Percentiles rank a stretch among this genome's conserved stretches.
These are phyloP conservation scores for Timandra comae DNA, from an alignment of 2,888 invertebrate species.

Conservation along the genomic window DNA sequence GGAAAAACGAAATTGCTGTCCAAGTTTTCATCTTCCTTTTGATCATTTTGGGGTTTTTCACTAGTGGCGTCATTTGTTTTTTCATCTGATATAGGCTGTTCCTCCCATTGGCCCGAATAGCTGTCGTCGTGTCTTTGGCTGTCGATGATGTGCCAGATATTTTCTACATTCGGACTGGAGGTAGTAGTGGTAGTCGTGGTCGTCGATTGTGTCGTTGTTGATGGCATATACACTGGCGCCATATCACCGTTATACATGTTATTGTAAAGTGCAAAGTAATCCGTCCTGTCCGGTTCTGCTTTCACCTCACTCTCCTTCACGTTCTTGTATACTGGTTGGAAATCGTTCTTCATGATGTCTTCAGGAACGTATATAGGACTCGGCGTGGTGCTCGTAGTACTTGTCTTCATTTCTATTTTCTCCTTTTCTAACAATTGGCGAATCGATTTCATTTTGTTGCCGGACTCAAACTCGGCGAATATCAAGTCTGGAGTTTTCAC, in stretches of 20 bases:
- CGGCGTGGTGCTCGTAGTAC: conserved; percentile 31
- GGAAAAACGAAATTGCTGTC: conserved; percentile 61
- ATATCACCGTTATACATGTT: conserved; percentile 42
- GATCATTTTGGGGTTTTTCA: conserved; percentile 10
- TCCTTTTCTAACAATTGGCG: conserved; percentile 60
- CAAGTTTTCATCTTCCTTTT: conserved; percentile 20
- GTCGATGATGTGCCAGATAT: conserved; percentile 70
- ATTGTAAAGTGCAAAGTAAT: conserved; percentile 52
- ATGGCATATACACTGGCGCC: conserved; percentile 40
- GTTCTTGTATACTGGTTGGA: conserved; percentile 24
- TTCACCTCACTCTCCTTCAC: conserved; percentile 23
- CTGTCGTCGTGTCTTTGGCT: conserved; percentile 52
- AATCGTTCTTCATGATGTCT: conserved; percentile 33
- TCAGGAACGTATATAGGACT: conserved; percentile 58
- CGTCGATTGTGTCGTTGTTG: conserved; percentile 31
- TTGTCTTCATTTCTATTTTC: conserved; percentile 31
- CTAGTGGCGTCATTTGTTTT: conserved; percentile 15
- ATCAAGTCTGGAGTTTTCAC: conserved; percentile 61
- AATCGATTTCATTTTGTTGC: conserved; percentile 54
- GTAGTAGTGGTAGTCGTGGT: conserved; percentile 38
- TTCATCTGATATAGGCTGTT: conserved; percentile 35
- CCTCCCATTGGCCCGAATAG: conserved; percentile 48
- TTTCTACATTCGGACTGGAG: conserved; percentile 41
- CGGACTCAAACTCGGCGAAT: conserved; percentile 67
- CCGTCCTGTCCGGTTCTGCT: conserved; percentile 31